Evolutionary conservation across 2,113 vertebrate species (phyloP), one percentile per base, ranked within the genome.

Genomic region (Centropus unirufus): DNA sequence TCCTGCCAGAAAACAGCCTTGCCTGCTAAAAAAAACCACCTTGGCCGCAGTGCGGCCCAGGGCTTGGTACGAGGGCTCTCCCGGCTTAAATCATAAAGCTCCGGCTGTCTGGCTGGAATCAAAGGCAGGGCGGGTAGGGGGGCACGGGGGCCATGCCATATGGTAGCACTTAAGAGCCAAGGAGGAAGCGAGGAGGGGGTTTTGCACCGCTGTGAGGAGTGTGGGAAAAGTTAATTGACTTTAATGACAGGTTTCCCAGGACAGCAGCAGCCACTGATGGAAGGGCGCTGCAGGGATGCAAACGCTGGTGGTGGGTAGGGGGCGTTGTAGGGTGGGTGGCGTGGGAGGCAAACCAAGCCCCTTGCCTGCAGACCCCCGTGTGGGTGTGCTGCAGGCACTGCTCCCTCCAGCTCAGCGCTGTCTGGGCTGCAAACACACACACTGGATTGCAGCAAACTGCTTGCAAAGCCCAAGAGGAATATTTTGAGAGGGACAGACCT

Each of bases 1-100:
- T 99, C 98, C 99, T 99, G 99, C 98, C 99, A 99, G 99, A 98
- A 98, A 98, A 98, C 99, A 98, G 98, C 98, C 98, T 98, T 98
- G 98, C 98, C 98, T 98, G 97, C 97, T 97, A 87, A 49, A 93
- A 97, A 94, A 97, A 96, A 94, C 97, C 96, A 97, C 97, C 98
- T 98, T 98, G 98, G 98, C 98, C 98, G 97, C 98, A 97, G 98
- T 98, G 98, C 97, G 44, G 98, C 98, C 97, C 98, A 97, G 98
- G 98, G 98, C 98, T 98, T 98, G 98, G 98, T 98, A 98, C 98
- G 98, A 92, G 98, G 98, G 98, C 98, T 97, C 97, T 98, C 98
- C 97, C 97, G 97, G 98, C 98, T 98, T 98, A 98, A 98, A 98
- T 98, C 98, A 98, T 98, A 98, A 98, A 98, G 98, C 98, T 98